These are phyloP conservation scores for Actenoides hombroni DNA, from an alignment of 2,113 vertebrate species.

Conservation along the genomic window DNA sequence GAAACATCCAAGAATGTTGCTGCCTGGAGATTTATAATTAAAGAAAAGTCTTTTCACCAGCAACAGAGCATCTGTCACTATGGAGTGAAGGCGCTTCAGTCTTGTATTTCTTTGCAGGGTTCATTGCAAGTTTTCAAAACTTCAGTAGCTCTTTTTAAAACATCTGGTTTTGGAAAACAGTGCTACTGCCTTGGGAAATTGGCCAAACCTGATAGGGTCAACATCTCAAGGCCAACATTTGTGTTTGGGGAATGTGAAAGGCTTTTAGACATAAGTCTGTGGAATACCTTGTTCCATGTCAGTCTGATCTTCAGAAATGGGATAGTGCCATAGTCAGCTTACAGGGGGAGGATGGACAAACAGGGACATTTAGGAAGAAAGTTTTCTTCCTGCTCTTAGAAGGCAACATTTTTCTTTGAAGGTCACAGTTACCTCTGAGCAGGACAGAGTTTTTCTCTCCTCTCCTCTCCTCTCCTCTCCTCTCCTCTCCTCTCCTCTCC, in stretches of 20 bases:
- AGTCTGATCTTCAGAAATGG: background rate
- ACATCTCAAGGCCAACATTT: background rate
- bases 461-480: too few relatives aligned
- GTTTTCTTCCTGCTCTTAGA: background rate
- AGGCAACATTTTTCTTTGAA: background rate
- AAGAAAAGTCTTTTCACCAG: background rate
- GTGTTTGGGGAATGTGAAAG: background rate
- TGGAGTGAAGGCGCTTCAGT: background rate
- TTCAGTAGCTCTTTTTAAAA: background rate
- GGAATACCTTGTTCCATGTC: background rate
- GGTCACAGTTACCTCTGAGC: background rate
- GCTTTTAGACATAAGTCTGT: background rate
- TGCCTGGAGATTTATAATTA: background rate
- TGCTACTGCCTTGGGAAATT: background rate
- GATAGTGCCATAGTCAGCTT: background rate
- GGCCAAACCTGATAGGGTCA: background rate
- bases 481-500: too few relatives aligned
- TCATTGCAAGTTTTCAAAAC: background rate
- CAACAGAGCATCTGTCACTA: background rate
- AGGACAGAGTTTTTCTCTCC: background rate
- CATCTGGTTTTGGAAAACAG: background rate
- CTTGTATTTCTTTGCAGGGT: background rate
- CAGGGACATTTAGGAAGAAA: background rate
- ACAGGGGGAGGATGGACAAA: background rate
- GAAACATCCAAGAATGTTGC: background rate